Evolutionary conservation across 53 echinoderm and acorn worm genomes (phyloP).

Genomic region (Echinometra lucunter): DNA sequence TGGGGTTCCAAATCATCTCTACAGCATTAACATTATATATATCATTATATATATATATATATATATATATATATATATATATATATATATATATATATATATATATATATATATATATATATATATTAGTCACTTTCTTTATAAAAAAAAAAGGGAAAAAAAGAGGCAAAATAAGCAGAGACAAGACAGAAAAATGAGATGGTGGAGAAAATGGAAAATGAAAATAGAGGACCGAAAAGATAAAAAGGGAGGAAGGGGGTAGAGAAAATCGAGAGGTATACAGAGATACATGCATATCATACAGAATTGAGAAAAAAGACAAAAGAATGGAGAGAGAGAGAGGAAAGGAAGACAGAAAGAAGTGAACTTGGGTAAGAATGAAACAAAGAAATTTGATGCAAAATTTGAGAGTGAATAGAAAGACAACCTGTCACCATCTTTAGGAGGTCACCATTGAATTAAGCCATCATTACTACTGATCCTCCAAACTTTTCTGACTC

Average conservation of each 20-base stretch:
- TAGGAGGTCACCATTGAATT: conserved; percentile 34
- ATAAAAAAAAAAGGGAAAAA: no score
- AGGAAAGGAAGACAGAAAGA: background rate
- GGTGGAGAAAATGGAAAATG: background rate
- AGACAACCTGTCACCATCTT: conserved; percentile 28
- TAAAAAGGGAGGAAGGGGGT: background rate
- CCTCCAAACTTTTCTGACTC: background rate
- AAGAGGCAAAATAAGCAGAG: no score
- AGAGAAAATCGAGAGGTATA: background rate
- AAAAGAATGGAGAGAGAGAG: background rate
- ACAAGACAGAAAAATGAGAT: no score
- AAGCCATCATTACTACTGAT: conserved; percentile 28
- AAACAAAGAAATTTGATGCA: background rate
- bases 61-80: no score
- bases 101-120: no score
- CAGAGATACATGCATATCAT: no score
- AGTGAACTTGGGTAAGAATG: background rate
- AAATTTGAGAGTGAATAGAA: background rate
- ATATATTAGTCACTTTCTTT: background rate
- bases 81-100: no score
- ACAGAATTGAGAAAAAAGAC: background rate
- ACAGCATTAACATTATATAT: no score
- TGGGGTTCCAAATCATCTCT: no score
- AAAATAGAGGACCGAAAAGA: background rate
- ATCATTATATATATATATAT: no score